phyloP scores from a whole-genome alignment of 2,113 vertebrate species.

The Centrocercus urophasianus region DNA sequence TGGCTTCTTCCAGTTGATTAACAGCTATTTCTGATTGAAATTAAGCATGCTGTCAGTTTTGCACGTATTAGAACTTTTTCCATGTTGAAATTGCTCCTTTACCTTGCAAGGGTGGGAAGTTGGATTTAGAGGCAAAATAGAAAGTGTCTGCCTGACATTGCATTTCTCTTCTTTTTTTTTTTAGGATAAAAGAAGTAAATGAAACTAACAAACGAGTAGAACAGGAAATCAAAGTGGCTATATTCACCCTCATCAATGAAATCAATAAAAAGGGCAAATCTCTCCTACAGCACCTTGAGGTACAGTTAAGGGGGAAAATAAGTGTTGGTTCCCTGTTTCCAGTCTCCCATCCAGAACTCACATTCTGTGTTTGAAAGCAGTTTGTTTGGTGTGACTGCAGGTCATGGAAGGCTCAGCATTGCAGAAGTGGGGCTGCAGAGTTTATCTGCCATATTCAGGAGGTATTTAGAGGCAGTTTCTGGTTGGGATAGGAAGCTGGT shows the following conservation, averaged over 20 bases:
- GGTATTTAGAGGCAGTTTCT: background rate
- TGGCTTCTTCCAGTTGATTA: background rate
- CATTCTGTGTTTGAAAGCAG: background rate
- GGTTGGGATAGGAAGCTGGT: background rate
- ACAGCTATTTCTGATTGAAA: background rate
- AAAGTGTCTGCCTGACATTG: slow-evolving; percentile 56
- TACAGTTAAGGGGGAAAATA: slow-evolving; percentile 72
- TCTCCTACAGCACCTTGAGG: slow-evolving; percentile 97
- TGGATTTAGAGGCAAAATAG: background rate
- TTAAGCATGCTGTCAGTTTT: background rate
- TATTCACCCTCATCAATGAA: slow-evolving; percentile 99
- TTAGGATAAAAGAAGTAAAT: slow-evolving; percentile 95
- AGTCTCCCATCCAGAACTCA: slow-evolving; percentile 10
- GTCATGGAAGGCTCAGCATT: background rate
- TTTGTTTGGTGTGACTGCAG: background rate
- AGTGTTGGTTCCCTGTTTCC: slow-evolving; percentile 41
- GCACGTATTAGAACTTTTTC: background rate
- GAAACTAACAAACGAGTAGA: slow-evolving; percentile 97
- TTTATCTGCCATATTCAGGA: background rate
- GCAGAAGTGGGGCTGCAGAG: background rate
- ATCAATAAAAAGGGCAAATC: slow-evolving; percentile 99
- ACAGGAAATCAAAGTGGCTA: slow-evolving; percentile 98
- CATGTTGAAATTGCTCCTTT: background rate
- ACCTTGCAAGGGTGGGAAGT: background rate
- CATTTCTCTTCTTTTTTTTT: slow-evolving; percentile 41